These are phyloP conservation scores for Drosophila asahinai DNA, from an alignment of 1,140 invertebrate genomes.

Conservation along the genomic window DNA sequence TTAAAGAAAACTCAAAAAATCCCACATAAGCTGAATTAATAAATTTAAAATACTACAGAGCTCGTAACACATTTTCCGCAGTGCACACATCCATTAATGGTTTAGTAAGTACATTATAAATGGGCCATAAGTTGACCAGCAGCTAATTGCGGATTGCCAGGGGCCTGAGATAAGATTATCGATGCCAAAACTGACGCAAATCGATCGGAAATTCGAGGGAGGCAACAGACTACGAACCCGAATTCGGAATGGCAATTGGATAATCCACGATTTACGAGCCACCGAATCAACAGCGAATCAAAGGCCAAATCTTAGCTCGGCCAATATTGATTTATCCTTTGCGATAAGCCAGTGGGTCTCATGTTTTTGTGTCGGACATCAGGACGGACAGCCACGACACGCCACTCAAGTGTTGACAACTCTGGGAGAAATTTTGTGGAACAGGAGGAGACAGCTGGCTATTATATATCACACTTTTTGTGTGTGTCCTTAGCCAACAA, in stretches of 20 bases:
- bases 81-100: constrained; percentile 15
- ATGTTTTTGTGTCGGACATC: constrained; percentile 1
- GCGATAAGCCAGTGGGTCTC: constrained; percentile 29
- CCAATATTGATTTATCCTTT: constrained; percentile 57
- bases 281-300: constrained; percentile 41
- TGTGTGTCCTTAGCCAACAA: constrained; percentile 31
- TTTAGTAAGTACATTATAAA: constrained; percentile 28
- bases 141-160: constrained; percentile 36
- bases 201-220: constrained; percentile 30
- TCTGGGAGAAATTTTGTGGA: constrained; percentile 18
- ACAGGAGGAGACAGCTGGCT: constrained; percentile 40
- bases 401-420: constrained; percentile 56
- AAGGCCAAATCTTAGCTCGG: constrained; percentile 30
- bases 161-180: constrained; percentile 34
- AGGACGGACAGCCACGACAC: constrained; percentile 31
- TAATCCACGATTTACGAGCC: constrained; percentile 38
- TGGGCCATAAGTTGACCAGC: constrained; percentile 40
- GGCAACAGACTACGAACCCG: neutral
- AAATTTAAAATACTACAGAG: no score
- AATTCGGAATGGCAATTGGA: constrained; percentile 10
- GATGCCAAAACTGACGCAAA: constrained; percentile 30
- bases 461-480: constrained; percentile 57
- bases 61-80: neutral
- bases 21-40: neutral
- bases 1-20: no score